A percentile compares a stretch with the other conserved stretches of the same genome.
These are phyloP conservation scores for Danio aesculapii DNA, from an alignment of 2,797 vertebrate species.

Conservation along the genomic window DNA sequence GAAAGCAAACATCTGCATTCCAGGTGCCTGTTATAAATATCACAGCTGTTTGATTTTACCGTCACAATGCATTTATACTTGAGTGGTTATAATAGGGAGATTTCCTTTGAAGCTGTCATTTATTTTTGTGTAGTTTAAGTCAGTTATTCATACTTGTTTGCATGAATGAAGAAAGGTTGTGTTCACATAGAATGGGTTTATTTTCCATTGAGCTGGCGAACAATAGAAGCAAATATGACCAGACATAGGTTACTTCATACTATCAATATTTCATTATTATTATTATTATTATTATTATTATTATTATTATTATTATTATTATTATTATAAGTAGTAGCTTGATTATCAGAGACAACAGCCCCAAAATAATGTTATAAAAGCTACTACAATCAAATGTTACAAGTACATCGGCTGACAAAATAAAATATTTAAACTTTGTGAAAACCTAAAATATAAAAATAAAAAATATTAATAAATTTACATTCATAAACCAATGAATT, in stretches of 20 bases:
- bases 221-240: background rate
- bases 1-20: background rate
- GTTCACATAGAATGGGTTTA: background rate
- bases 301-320: too few species aligned
- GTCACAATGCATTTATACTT: background rate
- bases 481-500: too few species aligned
- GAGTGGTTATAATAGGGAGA: background rate
- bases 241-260: background rate
- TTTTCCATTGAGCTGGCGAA: background rate
- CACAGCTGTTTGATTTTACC: constrained; percentile 9
- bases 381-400: too few species aligned
- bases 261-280: background rate
- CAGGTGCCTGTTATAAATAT: background rate
- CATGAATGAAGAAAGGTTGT: background rate
- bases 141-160: background rate
- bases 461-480: too few species aligned
- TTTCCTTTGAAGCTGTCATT: background rate
- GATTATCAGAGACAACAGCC: background rate
- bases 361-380: too few species aligned
- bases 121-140: background rate
- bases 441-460: too few species aligned
- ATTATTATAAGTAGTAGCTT: too few species aligned
- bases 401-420: too few species aligned
- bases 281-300: too few species aligned
- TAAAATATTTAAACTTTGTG: too few species aligned